Conservation (phyloP, 2,888 invertebrate genomes). For the Thymelicus acteon region DNA sequence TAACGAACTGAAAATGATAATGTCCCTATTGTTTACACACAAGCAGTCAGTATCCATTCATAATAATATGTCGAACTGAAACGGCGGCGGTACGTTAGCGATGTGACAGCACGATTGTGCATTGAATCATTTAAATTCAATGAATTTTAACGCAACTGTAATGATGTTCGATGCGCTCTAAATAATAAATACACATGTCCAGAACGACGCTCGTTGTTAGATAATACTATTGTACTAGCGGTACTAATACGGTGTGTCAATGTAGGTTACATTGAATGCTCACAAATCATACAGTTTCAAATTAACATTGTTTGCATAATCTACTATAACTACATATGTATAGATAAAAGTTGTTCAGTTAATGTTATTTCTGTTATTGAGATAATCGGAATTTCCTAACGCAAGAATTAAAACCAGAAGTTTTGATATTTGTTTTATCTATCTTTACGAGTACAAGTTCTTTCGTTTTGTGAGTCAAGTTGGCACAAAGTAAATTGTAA, state of each 20-base stretch:
- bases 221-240: slow-evolving; percentile 16
- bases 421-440: no score
- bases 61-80: slow-evolving; percentile 8
- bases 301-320: neutral
- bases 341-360: no score
- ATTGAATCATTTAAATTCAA: slow-evolving; percentile 36
- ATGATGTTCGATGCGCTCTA: slow-evolving; percentile 37
- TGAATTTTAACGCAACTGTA: slow-evolving; percentile 37
- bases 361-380: no score
- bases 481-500: neutral
- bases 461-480: neutral
- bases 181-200: slow-evolving; percentile 29
- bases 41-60: neutral
- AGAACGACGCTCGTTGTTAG: slow-evolving; percentile 17
- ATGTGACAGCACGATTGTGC: slow-evolving; percentile 33
- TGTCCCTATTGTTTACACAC: neutral
- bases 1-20: slow-evolving; percentile 9
- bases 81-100: slow-evolving; percentile 12
- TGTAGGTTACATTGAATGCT: slow-evolving; percentile 1
- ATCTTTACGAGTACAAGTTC: neutral
- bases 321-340: neutral
- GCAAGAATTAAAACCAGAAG: no score
- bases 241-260: no score
- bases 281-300: slow-evolving; percentile 1
- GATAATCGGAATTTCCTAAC: no score